Percentiles rank a stretch among this genome's conserved stretches.
Evolutionary conservation across 1,140 invertebrate species (phyloP).

Genomic region (Maconellicoccus hirsutus): DNA sequence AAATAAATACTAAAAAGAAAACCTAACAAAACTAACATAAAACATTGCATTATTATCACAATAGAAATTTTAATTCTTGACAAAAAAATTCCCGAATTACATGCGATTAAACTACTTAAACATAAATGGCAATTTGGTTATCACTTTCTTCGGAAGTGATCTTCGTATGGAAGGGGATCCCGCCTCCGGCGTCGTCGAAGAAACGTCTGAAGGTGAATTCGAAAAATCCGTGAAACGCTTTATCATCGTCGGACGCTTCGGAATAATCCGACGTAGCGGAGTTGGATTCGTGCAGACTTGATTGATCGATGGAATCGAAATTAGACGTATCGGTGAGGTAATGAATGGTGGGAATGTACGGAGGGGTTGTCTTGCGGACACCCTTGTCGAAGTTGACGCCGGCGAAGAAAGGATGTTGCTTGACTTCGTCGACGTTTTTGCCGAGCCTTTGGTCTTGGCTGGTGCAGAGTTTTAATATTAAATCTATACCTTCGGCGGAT

Average conservation of each 20-base stretch:
- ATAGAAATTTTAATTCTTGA: background rate
- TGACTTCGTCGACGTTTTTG: slow-evolving; percentile 86
- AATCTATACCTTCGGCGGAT: slow-evolving; percentile 72
- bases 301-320: slow-evolving; percentile 87
- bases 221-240: slow-evolving; percentile 91
- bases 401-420: slow-evolving; percentile 84
- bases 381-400: slow-evolving; percentile 82
- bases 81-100: too few species aligned
- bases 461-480: slow-evolving; percentile 84
- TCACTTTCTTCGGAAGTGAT: slow-evolving; percentile 75
- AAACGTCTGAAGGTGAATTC: slow-evolving; percentile 98
- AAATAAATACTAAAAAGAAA: too few species aligned
- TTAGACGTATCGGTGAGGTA: slow-evolving; percentile 95
- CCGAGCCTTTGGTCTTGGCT: slow-evolving; percentile 81
- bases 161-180: slow-evolving; percentile 56
- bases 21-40: too few species aligned
- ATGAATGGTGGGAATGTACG: slow-evolving; percentile 84
- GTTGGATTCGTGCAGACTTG: slow-evolving; percentile 67
- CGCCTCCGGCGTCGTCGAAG: slow-evolving; percentile 68
- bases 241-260: slow-evolving; percentile 57
- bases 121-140: slow-evolving; percentile 40
- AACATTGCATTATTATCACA: background rate
- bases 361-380: slow-evolving; percentile 72
- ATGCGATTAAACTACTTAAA: slow-evolving; percentile 23
- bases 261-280: slow-evolving; percentile 64